Base-by-base conservation (phyloP, 2,113 vertebrate genomes). In the Holacanthus passer region DNA sequence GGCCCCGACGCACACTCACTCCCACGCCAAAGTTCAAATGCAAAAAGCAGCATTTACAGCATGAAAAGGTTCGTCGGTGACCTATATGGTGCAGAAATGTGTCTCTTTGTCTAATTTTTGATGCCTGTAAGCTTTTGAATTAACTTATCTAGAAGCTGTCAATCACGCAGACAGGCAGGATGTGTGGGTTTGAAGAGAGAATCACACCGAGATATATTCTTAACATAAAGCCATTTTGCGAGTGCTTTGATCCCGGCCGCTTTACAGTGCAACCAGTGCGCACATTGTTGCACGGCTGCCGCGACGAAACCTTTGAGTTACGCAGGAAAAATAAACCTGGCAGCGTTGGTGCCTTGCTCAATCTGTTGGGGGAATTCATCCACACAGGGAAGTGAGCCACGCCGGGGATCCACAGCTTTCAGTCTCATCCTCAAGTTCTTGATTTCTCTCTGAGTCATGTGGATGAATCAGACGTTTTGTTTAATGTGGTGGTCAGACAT, bases 81-180 rank as follows among this genome's bases (percentile, higher is more conserved):
- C 71, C 81, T 87, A 85, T 74, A 85, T 82, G 77, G 22, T 31
- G 77, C 65, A 83, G 69, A 86, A 77, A 84, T 66, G 59, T 24
- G 71, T 27, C 60, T 45, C 65, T 88, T 88, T 80, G 82, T 88
- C 67, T 88, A 73, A 86, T 87, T 89, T n/a, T 81, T 56, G 78
- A 74, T 20, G 73, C 0, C 62, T 73, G 70, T 37, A 32, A 19
- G 32, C 50, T 77, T 90, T 86, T 76, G 82, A 87, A 78, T 83
- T 60, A 75, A 32, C 50, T 59, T 75, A 73, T 85, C 65, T 32
- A 29, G 70, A 64, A 75, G 76, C 84, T 81, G 89, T 87, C 91
- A 89, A 4, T 90, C 82, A 88, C 0, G 12, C 62, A 80, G 67
- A 59, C 69, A 73, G 65, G 31, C 73, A 16, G 74, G 63, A 53